A percentile compares a stretch with the other conserved stretches of the same genome.
Evolutionary conservation across 2,888 invertebrate species (phyloP).

Genomic region (Rhabditophanes sp.): DNA sequence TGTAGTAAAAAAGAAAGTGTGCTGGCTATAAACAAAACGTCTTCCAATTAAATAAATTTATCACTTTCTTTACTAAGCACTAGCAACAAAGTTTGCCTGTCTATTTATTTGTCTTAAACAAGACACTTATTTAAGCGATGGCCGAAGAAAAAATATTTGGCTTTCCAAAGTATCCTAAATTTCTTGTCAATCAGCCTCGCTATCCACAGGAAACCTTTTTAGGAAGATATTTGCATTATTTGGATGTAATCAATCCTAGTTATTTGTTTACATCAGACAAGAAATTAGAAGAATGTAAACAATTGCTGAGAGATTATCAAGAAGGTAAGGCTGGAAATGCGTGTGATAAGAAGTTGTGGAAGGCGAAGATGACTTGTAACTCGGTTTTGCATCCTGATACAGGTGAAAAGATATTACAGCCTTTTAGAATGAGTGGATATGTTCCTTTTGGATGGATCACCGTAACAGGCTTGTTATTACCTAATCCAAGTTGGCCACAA

Average conservation of each 20-base stretch:
- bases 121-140: no score
- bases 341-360: conserved; percentile 47
- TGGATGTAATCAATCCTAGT: conserved; percentile 48
- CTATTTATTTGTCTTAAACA: no score
- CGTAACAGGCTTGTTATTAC: conserved; percentile 48
- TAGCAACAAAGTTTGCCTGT: no score
- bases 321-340: conserved; percentile 25
- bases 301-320: conserved; percentile 45
- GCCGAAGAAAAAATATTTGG: conserved; percentile 23
- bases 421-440: conserved; percentile 50
- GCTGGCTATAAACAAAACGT: no score
- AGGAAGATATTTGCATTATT: conserved; percentile 47
- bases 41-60: no score
- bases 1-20: no score
- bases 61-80: no score
- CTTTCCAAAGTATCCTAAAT: conserved; percentile 26
- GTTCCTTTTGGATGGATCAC: conserved; percentile 49
- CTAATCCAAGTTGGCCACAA: conserved; percentile 46
- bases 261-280: conserved; percentile 46
- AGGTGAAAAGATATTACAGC: conserved; percentile 49
- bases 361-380: conserved; percentile 48
- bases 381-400: conserved; percentile 42
- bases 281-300: conserved; percentile 41
- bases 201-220: conserved; percentile 44
- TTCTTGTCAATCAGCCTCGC: conserved; percentile 21